Conservation (phyloP, 2,888 invertebrate species). For the Xylota segnis region DNA sequence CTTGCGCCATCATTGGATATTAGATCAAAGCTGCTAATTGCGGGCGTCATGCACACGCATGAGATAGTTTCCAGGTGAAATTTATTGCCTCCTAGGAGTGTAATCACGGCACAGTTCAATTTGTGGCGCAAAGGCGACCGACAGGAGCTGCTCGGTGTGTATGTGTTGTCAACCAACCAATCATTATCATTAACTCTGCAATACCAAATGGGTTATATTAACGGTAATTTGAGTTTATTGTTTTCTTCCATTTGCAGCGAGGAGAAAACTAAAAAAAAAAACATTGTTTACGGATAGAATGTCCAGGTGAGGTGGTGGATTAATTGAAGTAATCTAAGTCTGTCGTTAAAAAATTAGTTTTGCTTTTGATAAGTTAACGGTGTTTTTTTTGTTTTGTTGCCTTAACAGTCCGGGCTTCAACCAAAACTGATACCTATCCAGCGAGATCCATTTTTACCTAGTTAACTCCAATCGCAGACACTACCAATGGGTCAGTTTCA, state of each 20-base stretch:
- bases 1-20: constrained; percentile 73
- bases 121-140: constrained; percentile 24
- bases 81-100: constrained; percentile 80
- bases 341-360: constrained; percentile 18
- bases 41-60: constrained; percentile 78
- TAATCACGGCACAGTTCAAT: constrained; percentile 61
- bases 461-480: too few species aligned
- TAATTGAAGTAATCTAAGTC: constrained; percentile 33
- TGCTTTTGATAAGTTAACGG: not conserved
- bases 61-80: constrained; percentile 83
- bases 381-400: too few species aligned
- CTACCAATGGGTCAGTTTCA: too few species aligned
- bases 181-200: constrained; percentile 56
- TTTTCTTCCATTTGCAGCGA: constrained; percentile 13
- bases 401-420: too few species aligned
- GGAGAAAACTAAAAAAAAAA: not conserved
- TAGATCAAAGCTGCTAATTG: constrained; percentile 74
- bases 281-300: constrained; percentile 2
- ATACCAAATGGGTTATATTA: constrained; percentile 60
- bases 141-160: constrained; percentile 21
- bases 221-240: constrained; percentile 43
- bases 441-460: too few species aligned
- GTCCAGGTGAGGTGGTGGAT: not conserved
- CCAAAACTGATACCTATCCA: too few species aligned
- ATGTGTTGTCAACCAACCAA: constrained; percentile 53